phyloP scores from a whole-genome alignment of 2,888 invertebrate genomes.

The Lepidochrysops patricia region DNA sequence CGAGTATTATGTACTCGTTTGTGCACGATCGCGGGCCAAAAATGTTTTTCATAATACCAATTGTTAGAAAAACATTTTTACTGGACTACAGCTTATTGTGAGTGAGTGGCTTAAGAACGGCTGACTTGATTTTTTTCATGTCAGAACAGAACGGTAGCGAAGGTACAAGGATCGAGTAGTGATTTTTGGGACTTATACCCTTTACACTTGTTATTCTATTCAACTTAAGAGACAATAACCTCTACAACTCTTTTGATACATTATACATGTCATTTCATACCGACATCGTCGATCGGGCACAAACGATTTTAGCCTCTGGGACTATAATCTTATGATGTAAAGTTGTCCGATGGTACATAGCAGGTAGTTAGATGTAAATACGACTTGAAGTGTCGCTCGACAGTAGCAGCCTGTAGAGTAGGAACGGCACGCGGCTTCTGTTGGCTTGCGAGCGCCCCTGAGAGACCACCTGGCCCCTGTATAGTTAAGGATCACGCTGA shows the following conservation, averaged over 20 bases:
- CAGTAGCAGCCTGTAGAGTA: conserved; percentile 58
- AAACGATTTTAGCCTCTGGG: not conserved
- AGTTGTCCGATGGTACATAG: conserved; percentile 7
- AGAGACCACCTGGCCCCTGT: conserved; percentile 31
- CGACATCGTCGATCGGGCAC: not conserved
- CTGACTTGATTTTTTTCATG: not conserved
- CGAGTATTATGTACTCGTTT: not conserved
- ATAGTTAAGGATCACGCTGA: no score
- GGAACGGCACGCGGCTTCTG: conserved; percentile 66
- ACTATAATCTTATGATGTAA: conserved; percentile 7
- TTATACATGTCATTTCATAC: not conserved
- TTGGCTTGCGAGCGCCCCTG: conserved; percentile 62
- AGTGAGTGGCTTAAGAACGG: not conserved
- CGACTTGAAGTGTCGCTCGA: conserved; percentile 71
- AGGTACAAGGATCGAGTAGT: not conserved
- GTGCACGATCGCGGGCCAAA: not conserved
- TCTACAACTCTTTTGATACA: not conserved
- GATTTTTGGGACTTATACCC: not conserved
- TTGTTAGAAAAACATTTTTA: not conserved
- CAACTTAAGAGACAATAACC: conserved; percentile 1
- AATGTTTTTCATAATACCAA: not conserved
- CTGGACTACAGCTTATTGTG: not conserved
- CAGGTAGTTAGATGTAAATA: conserved; percentile 28
- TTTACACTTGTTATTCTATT: conserved; percentile 5
- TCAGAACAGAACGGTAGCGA: not conserved